These are phyloP conservation scores for Gallinago nigripennis DNA, from an alignment of 2,797 vertebrate genomes.

Conservation along the genomic window DNA sequence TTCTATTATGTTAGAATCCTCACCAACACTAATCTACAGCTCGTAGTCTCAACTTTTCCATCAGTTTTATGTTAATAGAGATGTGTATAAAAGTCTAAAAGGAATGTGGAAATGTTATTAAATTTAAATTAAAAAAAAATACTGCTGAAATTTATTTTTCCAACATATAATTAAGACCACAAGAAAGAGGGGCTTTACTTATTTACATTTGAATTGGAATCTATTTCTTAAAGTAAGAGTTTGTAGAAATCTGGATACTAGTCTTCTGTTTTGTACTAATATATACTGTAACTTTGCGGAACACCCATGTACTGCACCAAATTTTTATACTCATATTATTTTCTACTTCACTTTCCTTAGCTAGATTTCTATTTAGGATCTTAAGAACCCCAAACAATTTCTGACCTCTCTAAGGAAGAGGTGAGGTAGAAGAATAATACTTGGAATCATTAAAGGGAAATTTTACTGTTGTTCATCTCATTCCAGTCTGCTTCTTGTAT, in stretches of 20 bases:
- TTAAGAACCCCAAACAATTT: background rate
- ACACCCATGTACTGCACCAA: background rate
- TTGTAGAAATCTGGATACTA: background rate
- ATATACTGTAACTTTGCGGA: background rate
- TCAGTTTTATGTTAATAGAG: background rate
- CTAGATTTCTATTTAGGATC: background rate
- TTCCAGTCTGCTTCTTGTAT: background rate
- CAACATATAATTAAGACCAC: background rate
- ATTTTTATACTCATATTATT: background rate
- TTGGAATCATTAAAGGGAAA: background rate
- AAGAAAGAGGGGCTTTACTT: background rate
- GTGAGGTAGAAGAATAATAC: background rate
- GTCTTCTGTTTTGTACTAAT: background rate
- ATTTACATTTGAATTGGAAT: background rate
- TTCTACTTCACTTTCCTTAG: background rate
- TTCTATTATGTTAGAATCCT: conserved; percentile 40
- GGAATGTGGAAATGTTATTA: background rate
- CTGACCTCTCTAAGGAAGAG: background rate
- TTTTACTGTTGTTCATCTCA: background rate
- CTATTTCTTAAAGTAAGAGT: background rate
- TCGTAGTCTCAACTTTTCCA: conserved; percentile 32
- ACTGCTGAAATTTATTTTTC: background rate
- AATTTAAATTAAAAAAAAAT: background rate
- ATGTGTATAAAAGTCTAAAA: background rate
- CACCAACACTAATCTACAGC: conserved; percentile 45